These are phyloP conservation scores for Drosophila anomalata DNA, from an alignment of 2,888 invertebrate genomes.

Conservation along the genomic window DNA sequence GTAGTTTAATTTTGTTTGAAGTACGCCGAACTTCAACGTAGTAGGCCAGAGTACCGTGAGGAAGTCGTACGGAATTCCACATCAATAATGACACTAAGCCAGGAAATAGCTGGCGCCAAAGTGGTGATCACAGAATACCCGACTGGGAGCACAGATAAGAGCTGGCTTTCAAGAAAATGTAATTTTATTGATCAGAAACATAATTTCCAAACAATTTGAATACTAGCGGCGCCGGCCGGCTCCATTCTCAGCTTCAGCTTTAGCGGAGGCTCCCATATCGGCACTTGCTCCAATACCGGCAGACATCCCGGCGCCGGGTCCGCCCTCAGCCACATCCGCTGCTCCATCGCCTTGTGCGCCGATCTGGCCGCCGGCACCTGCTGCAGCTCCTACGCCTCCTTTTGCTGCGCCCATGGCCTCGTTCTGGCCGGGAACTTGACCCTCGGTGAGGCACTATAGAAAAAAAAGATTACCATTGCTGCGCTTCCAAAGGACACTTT, in stretches of 20 bases:
- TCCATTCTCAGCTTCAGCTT: slow-evolving; percentile 31
- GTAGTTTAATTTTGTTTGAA: slow-evolving; percentile 37
- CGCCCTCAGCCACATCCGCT: slow-evolving; percentile 35
- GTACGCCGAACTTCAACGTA: slow-evolving; percentile 36
- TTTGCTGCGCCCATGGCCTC: slow-evolving; percentile 43
- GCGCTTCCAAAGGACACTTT: neutral
- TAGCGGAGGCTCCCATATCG: slow-evolving; percentile 19
- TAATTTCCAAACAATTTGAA: neutral
- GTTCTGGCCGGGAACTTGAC: slow-evolving; percentile 31
- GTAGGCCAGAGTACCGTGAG: neutral
- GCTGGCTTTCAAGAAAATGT: neutral
- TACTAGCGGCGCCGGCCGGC: slow-evolving; percentile 17
- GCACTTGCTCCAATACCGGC: slow-evolving; percentile 43
- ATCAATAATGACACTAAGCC: slow-evolving; percentile 46
- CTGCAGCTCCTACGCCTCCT: slow-evolving; percentile 37
- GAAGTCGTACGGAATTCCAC: slow-evolving; percentile 17
- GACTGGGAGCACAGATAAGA: neutral
- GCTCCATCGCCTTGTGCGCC: slow-evolving; percentile 18
- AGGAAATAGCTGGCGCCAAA: slow-evolving; percentile 36
- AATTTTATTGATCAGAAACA: neutral
- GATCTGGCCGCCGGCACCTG: slow-evolving; percentile 29
- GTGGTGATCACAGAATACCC: neutral
- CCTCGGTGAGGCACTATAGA: slow-evolving; percentile 17
- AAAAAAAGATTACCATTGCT: neutral
- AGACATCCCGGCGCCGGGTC: slow-evolving; percentile 36